These are phyloP conservation scores for Eublepharis macularius DNA, from an alignment of 2,113 vertebrate genomes.

Conservation along the genomic window DNA sequence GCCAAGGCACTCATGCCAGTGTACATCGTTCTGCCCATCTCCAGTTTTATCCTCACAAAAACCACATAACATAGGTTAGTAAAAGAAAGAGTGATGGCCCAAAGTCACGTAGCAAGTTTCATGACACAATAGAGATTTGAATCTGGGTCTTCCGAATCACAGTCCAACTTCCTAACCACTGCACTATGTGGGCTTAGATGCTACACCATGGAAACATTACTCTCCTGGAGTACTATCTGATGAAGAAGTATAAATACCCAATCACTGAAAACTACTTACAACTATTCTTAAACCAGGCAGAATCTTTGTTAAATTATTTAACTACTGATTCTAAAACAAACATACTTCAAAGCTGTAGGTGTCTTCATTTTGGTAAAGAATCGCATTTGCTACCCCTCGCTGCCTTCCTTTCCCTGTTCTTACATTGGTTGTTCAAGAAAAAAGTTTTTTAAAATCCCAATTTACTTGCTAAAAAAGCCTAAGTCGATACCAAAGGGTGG, in stretches of 20 bases:
- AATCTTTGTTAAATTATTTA: slow-evolving; percentile 46
- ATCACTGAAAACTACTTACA: slow-evolving; percentile 25
- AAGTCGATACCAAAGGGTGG: slow-evolving; percentile 16
- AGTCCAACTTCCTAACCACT: no score
- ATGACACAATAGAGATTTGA: no score
- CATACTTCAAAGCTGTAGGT: slow-evolving; percentile 38
- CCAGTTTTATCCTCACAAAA: no score
- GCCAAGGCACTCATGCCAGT: no score
- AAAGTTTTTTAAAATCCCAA: slow-evolving; percentile 47
- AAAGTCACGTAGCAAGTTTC: no score
- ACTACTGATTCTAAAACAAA: slow-evolving; percentile 38
- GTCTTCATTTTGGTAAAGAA: slow-evolving; percentile 39
- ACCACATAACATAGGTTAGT: no score
- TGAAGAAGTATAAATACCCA: background rate
- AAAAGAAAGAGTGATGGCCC: no score
- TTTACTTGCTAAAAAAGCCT: slow-evolving; percentile 49
- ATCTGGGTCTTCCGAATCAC: no score
- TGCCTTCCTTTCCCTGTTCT: slow-evolving; percentile 37
- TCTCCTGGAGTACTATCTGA: background rate
- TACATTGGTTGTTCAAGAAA: slow-evolving; percentile 44
- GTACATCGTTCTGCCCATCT: no score
- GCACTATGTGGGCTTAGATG: no score
- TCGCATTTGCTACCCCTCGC: slow-evolving; percentile 6
- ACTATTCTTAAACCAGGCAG: background rate
- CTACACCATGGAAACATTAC: background rate